These are phyloP conservation scores for Rhorus exstirpatorius DNA, from an alignment of 2,888 invertebrate species.

Conservation along the genomic window DNA sequence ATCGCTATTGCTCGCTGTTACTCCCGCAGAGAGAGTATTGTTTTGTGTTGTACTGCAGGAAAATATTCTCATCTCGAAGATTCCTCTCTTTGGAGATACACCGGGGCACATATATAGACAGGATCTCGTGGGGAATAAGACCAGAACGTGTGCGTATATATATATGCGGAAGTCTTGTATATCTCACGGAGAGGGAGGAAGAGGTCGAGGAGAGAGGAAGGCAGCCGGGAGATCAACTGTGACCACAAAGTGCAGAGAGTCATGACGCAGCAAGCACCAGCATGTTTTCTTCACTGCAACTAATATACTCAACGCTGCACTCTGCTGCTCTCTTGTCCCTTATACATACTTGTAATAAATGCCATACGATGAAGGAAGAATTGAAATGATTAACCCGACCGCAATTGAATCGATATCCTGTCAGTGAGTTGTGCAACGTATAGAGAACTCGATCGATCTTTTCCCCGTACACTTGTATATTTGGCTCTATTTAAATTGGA, in stretches of 20 bases:
- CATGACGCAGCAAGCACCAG: constrained; percentile 63
- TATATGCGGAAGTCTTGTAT: constrained; percentile 61
- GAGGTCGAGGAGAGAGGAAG: neutral
- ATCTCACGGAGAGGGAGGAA: neutral
- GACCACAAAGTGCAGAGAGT: constrained; percentile 67
- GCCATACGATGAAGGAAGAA: constrained; percentile 37
- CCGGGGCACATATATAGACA: neutral
- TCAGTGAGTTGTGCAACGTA: constrained; percentile 32
- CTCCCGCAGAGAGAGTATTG: constrained; percentile 5
- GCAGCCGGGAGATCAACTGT: constrained; percentile 63
- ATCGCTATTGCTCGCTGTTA: constrained; percentile 20
- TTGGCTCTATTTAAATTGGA: constrained; percentile 50
- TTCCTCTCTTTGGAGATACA: constrained; percentile 21
- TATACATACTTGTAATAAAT: constrained; percentile 23
- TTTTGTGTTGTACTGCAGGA: constrained; percentile 21
- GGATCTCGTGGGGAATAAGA: constrained; percentile 43
- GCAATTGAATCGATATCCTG: constrained; percentile 66
- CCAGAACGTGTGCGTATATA: constrained; percentile 62
- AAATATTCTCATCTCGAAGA: constrained; percentile 30
- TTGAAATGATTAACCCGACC: constrained; percentile 63
- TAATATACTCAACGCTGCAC: constrained; percentile 30
- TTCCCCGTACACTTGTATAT: constrained; percentile 21
- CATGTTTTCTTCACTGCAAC: constrained; percentile 36
- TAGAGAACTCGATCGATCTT: constrained; percentile 38
- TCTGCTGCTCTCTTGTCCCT: constrained; percentile 12